Conservation (phyloP, 2,113 vertebrate genomes). For the Psammodynastes pulverulentus region DNA sequence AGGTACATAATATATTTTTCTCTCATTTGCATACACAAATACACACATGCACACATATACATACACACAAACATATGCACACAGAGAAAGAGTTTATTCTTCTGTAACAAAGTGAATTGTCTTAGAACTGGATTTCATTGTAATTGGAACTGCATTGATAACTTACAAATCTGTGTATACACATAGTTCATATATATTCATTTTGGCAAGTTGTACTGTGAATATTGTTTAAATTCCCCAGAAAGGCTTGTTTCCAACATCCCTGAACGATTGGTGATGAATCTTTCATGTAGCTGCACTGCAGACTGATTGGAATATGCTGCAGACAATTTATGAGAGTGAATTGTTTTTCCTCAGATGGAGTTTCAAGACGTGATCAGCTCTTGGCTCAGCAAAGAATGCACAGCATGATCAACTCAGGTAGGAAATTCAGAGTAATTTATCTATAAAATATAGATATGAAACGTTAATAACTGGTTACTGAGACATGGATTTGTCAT, state of each 20-base stretch:
- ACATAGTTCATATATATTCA: not conserved
- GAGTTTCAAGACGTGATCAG: slow-evolving; percentile 86
- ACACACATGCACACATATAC: not conserved
- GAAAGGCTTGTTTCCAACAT: slow-evolving; percentile 77
- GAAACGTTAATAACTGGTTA: not conserved
- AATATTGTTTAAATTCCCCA: slow-evolving; percentile 40
- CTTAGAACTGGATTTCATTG: not conserved
- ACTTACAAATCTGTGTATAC: slow-evolving; percentile 17
- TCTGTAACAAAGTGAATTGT: slow-evolving; percentile 49
- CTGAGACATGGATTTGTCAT: slow-evolving; percentile 25
- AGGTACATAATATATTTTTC: slow-evolving; percentile 29
- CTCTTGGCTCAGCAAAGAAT: slow-evolving; percentile 84
- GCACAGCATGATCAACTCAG: slow-evolving; percentile 97
- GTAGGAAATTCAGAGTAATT: slow-evolving; percentile 72
- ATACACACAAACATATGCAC: not conserved
- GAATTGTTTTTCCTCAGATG: slow-evolving; percentile 96
- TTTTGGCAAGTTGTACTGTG: slow-evolving; percentile 47
- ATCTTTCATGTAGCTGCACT: slow-evolving; percentile 82
- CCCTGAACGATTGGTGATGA: slow-evolving; percentile 77
- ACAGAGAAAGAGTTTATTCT: slow-evolving; percentile 9
- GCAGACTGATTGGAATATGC: slow-evolving; percentile 91
- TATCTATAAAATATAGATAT: not conserved
- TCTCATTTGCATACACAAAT: not conserved
- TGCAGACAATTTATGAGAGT: slow-evolving; percentile 99
- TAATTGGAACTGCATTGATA: not conserved